Percentiles rank a stretch among this genome's conserved stretches.
Evolutionary conservation across 1,140 invertebrate species (phyloP).

Genomic region (Branchinecta lynchi): DNA sequence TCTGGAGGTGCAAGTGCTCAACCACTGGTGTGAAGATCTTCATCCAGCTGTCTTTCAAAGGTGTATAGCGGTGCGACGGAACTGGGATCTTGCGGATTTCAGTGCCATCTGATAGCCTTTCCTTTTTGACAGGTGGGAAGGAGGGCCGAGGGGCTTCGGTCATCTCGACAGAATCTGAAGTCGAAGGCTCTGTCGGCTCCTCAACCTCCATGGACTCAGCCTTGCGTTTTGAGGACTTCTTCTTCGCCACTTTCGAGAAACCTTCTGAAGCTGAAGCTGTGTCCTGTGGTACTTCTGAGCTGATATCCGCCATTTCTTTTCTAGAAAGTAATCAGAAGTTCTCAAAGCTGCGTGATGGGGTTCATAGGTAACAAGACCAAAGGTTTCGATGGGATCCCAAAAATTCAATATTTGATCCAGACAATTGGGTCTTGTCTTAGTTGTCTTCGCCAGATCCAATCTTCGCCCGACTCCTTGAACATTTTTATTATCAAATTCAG

Average conservation of each 20-base stretch:
- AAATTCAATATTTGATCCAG: too few relatives aligned
- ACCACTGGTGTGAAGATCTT: slow-evolving; percentile 94
- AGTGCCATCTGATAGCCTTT: slow-evolving; percentile 17
- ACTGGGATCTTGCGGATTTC: slow-evolving; percentile 45
- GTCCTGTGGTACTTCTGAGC: too few relatives aligned
- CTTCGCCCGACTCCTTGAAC: too few relatives aligned
- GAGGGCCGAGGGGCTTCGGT: slow-evolving; percentile 13
- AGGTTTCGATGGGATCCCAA: too few relatives aligned
- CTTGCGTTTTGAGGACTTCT: slow-evolving; percentile 21
- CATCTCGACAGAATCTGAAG: not conserved
- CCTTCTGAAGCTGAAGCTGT: too few relatives aligned
- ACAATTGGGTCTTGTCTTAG: too few relatives aligned
- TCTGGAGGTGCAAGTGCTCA: slow-evolving; percentile 82
- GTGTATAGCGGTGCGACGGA: slow-evolving; percentile 63
- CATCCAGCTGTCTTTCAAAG: slow-evolving; percentile 90
- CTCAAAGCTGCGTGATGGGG: too few relatives aligned
- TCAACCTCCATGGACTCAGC: slow-evolving; percentile 12
- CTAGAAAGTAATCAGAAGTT: too few relatives aligned
- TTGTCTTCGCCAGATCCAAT: too few relatives aligned
- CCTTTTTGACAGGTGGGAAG: slow-evolving; percentile 21
- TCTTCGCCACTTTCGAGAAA: slow-evolving; percentile 11
- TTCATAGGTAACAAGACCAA: too few relatives aligned
- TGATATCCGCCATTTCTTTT: too few relatives aligned
- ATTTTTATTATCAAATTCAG: too few relatives aligned
- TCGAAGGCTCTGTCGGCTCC: not conserved